phyloP scores from a whole-genome alignment of 2,113 vertebrate genomes.

The Pelecanoides urinatrix region DNA sequence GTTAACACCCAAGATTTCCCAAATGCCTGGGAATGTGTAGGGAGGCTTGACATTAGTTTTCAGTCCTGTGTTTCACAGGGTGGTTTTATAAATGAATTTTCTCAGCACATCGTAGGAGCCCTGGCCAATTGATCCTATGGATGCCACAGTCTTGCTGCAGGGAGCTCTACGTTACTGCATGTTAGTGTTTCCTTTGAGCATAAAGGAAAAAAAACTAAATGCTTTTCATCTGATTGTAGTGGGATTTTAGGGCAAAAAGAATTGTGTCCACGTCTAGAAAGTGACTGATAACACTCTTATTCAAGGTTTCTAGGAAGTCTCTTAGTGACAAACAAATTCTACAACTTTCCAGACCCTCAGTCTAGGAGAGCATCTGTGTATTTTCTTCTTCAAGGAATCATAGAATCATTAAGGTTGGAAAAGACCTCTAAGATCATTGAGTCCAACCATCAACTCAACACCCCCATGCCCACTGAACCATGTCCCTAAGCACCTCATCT shows the following conservation, averaged over 20 bases:
- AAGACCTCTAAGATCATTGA: too few relatives aligned
- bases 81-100: neutral
- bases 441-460: too few relatives aligned
- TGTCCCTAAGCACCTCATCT: too few relatives aligned
- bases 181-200: neutral
- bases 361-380: neutral
- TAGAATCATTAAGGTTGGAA: too few relatives aligned
- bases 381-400: neutral
- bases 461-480: too few relatives aligned
- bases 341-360: neutral
- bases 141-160: neutral
- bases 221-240: neutral
- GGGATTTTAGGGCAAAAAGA: neutral
- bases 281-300: too few relatives aligned
- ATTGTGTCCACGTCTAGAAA: neutral
- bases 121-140: neutral
- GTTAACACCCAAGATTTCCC: neutral
- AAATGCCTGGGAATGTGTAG: neutral
- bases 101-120: neutral
- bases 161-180: neutral
- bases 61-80: neutral
- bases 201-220: neutral
- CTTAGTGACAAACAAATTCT: neutral
- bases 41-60: neutral
- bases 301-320: neutral